phyloP scores from a whole-genome alignment of 30 jellyfish, hydroid and myxozoan species.

The Pelagia noctiluca region DNA sequence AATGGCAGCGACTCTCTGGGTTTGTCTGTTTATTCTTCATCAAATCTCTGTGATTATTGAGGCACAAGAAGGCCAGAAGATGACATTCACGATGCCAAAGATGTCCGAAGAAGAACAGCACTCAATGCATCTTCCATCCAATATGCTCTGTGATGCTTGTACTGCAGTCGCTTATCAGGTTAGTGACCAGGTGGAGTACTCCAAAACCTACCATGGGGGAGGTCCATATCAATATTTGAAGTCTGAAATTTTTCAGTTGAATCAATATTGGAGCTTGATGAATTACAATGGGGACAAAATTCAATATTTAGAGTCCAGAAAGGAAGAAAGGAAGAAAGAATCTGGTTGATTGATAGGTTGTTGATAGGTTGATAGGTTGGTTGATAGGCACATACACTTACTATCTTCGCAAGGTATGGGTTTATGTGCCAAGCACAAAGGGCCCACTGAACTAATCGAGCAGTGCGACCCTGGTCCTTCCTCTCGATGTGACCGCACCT shows the following conservation, averaged over 20 bases:
- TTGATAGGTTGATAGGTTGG: too few species aligned
- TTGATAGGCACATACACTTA: too few species aligned
- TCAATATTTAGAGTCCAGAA: neutral
- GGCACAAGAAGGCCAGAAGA: slow-evolving; percentile 61
- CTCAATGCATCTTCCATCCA: slow-evolving; percentile 84
- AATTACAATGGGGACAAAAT: neutral
- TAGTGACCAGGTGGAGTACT: too few species aligned
- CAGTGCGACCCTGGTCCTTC: too few species aligned
- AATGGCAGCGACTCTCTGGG: neutral
- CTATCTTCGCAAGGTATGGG: too few species aligned
- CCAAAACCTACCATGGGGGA: too few species aligned
- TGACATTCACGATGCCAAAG: slow-evolving; percentile 81
- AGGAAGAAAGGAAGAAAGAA: neutral
- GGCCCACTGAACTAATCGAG: too few species aligned
- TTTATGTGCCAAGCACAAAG: too few species aligned
- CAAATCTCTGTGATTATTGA: neutral
- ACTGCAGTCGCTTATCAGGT: slow-evolving; percentile 94
- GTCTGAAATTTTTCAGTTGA: too few species aligned
- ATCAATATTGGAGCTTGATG: too few species aligned
- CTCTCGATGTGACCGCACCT: too few species aligned
- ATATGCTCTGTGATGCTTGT: slow-evolving; percentile 91
- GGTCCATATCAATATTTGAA: too few species aligned
- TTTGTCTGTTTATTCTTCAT: slow-evolving; percentile 3
- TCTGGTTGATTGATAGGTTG: neutral
- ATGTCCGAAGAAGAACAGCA: slow-evolving; percentile 93